Evolutionary conservation across 92 coral and sea anemone genomes (phyloP).

Genomic region (Bergia puertoricense): DNA sequence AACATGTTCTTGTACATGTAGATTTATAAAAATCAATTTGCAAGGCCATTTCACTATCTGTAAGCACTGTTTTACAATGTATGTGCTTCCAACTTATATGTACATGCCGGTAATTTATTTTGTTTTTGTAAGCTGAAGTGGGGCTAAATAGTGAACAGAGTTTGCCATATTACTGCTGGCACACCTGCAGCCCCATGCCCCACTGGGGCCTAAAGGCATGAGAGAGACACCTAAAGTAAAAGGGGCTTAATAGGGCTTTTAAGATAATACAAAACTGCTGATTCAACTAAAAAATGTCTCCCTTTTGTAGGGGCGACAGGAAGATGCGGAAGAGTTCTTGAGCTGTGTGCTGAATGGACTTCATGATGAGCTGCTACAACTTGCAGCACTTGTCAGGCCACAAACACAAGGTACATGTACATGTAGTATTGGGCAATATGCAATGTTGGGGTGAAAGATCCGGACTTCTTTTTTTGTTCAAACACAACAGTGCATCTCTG

Average conservation of each 20-base stretch:
- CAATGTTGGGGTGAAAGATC: too few relatives aligned
- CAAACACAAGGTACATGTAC: constrained; percentile 49
- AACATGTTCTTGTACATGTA: not conserved
- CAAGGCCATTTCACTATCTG: not conserved
- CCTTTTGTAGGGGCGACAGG: constrained; percentile 86
- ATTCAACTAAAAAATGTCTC: not conserved
- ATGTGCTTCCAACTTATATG: not conserved
- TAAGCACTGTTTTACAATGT: not conserved
- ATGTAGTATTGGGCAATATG: too few relatives aligned
- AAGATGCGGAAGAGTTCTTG: constrained; percentile 96
- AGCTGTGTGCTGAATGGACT: constrained; percentile 95
- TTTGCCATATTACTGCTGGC: too few relatives aligned
- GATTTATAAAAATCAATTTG: not conserved
- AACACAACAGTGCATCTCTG: too few relatives aligned
- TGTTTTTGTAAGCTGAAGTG: too few relatives aligned
- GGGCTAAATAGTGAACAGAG: too few relatives aligned
- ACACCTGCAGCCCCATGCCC: too few relatives aligned
- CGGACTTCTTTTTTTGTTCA: too few relatives aligned
- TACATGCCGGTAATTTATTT: too few relatives aligned
- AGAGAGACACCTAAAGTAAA: too few relatives aligned
- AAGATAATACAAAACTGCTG: not conserved
- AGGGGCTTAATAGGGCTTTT: not conserved
- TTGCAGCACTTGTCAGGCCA: constrained; percentile 52
- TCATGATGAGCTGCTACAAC: constrained; percentile 89
- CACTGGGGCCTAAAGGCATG: too few relatives aligned